Conservation (phyloP, 2,113 vertebrate species). For the Engystomops pustulosus region DNA sequence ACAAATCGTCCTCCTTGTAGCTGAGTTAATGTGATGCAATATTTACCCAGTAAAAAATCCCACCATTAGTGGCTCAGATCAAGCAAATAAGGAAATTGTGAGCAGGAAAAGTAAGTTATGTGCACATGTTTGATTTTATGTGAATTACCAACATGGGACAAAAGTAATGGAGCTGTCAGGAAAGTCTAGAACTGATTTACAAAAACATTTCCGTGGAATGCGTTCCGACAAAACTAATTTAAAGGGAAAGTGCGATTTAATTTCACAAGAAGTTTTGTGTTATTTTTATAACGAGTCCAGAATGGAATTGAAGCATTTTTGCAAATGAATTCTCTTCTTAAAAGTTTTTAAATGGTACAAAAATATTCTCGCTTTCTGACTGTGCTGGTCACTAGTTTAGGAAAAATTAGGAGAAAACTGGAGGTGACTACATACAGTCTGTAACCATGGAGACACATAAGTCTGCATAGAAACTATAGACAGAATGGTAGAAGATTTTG, state of each 20-base stretch:
- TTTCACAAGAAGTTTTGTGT: neutral
- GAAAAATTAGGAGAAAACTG: no score
- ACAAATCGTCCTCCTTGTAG: constrained; percentile 13
- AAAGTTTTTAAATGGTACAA: no score
- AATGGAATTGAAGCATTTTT: no score
- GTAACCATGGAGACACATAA: no score
- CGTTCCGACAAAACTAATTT: neutral
- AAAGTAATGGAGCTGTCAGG: constrained; percentile 1
- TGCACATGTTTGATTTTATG: constrained; percentile 16
- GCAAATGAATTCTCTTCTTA: no score
- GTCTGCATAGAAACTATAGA: no score
- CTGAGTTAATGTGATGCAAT: constrained; percentile 13
- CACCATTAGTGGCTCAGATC: neutral
- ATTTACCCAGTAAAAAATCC: constrained; percentile 14
- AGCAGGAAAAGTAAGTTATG: neutral
- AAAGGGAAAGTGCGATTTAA: neutral
- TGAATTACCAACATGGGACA: neutral
- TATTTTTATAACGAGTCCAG: neutral
- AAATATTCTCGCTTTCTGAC: no score
- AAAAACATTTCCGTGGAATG: neutral
- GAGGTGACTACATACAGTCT: no score
- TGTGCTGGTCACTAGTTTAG: no score
- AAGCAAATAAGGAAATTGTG: neutral
- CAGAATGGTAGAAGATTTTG: no score
- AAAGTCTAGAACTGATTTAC: neutral